A percentile compares a stretch with the other conserved stretches of the same genome.
Evolutionary conservation across 2,113 vertebrate species (phyloP).

Genomic region (Alosa alosa): DNA sequence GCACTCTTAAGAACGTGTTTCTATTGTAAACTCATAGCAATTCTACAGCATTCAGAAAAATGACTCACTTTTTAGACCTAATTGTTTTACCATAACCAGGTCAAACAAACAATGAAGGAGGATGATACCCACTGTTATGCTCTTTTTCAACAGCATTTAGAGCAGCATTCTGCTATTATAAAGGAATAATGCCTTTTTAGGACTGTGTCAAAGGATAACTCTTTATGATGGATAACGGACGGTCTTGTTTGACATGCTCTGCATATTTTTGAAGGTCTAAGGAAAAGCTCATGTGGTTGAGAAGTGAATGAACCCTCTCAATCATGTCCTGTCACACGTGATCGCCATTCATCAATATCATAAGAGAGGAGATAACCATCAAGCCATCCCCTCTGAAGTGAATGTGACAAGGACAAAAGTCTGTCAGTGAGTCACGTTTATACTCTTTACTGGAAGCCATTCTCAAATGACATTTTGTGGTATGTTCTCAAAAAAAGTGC

Average conservation of each 20-base stretch:
- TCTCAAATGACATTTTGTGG: neutral
- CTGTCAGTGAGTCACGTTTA: neutral
- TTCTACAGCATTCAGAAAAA: neutral
- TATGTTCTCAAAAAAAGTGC: neutral
- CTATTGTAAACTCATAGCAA: neutral
- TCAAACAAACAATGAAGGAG: neutral
- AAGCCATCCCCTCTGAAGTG: neutral
- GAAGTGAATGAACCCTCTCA: neutral
- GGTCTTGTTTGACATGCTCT: neutral
- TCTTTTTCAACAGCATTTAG: neutral
- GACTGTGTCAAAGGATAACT: neutral
- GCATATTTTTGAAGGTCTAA: neutral
- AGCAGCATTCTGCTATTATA: neutral
- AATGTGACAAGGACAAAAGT: neutral
- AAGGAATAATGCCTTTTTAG: neutral
- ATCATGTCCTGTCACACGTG: neutral
- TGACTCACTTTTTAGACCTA: neutral
- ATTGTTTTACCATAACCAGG: neutral
- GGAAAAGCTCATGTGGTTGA: neutral
- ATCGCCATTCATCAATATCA: neutral
- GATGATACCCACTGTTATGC: neutral
- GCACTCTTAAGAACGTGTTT: neutral
- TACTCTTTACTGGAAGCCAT: neutral
- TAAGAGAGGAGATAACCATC: neutral
- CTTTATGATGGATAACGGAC: neutral